These are phyloP conservation scores for Thalassaphorura encarpata DNA, from an alignment of 1,140 invertebrate species.

Conservation along the genomic window DNA sequence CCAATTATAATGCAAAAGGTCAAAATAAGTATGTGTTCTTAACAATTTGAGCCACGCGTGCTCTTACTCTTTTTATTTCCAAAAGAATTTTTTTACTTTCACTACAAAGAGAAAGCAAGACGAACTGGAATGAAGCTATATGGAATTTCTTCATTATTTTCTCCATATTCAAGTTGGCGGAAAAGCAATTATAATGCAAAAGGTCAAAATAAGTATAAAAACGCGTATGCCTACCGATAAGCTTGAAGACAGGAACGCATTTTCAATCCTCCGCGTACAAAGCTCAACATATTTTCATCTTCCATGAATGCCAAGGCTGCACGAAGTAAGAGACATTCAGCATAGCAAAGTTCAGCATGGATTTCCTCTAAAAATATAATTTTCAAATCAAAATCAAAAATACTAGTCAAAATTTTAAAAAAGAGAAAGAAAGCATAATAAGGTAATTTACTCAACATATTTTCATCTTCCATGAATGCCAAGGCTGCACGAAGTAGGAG, in stretches of 20 bases:
- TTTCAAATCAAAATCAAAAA: too few species aligned
- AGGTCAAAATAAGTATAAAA: neutral
- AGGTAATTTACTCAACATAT: constrained; percentile 75
- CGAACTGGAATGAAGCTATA: neutral
- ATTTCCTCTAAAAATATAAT: constrained; percentile 83
- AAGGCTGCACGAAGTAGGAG: constrained; percentile 76
- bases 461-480: constrained; percentile 90
- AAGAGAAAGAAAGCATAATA: too few species aligned
- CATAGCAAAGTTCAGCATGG: constrained; percentile 90
- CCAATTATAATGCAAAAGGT: too few species aligned
- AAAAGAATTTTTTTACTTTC: too few species aligned
- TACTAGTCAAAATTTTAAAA: too few species aligned
- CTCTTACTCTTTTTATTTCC: too few species aligned
- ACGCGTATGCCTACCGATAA: constrained; percentile 88
- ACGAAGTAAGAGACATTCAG: constrained; percentile 75
- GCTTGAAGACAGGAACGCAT: constrained; percentile 82
- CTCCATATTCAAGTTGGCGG: too few species aligned
- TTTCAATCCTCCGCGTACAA: constrained; percentile 86
- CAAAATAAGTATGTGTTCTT: neutral
- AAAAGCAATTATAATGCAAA: too few species aligned
- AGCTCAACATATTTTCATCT: constrained; percentile 85
- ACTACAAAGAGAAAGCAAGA: neutral
- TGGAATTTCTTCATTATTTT: neutral
- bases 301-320: constrained; percentile 86
- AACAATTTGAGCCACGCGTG: too few species aligned